Evolutionary conservation across 2,113 vertebrate genomes (phyloP), one percentile per base, ranked within the genome.

Genomic region (Tympanuchus pallidicinctus): DNA sequence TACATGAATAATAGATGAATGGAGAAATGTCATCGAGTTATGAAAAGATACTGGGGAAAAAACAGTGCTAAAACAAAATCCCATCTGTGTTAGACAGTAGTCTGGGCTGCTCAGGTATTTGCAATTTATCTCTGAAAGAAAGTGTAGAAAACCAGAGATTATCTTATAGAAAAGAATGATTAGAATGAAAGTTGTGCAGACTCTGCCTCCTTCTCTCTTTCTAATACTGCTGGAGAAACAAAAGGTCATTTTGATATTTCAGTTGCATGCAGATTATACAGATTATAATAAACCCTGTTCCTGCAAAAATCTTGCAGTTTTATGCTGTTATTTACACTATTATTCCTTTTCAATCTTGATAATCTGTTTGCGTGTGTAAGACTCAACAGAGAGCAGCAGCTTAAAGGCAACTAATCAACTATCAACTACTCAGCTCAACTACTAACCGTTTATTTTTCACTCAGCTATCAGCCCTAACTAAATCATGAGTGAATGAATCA

Each of bases 1-100:
- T 81, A 48, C 2, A 56, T 94, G 57, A 90, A 88, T 95, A 93
- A 95, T 47, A 82, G 47, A 83, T 90, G 52, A 82, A 74, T 6
- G 5, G 57, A 92, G 57, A 90, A 90, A 86, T 88, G 52, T 60
- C 66, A 81, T 88, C 76, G 71, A 74, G 61, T 65, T 86, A 21
- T 42, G 61, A 88, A 67, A 45, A 83, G 27, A 60, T 40, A 15
- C 57, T 90, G 73, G 52, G 13, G 47, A 64, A 78, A 91, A 60
- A 0, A 43, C 28, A 83, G 32, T 2, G 4, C 50, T 92, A 42
- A 93, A 83, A 30, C 21, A 63, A 88, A 20, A 74, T 56, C 65
- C 83, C 42, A 32, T 61, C 54, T 82, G 40, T 87, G 27, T 71
- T 90, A 85, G 13, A 82, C 36, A 74, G 3, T 77, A 77, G 52